Base-by-base conservation (phyloP, 2,888 invertebrate genomes). In the Poecilobothrus nobilitatus region DNA sequence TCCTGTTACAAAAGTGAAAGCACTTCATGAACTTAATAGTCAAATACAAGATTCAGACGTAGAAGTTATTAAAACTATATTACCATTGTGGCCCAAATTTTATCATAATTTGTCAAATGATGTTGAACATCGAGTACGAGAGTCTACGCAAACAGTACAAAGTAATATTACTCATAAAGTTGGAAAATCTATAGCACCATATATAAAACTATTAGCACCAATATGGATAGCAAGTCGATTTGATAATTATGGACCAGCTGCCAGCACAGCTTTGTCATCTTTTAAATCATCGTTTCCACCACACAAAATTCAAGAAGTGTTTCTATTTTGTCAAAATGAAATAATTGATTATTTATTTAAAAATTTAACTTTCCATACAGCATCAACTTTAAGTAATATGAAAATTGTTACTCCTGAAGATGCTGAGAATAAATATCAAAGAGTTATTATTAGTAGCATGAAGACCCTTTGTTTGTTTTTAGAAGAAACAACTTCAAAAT, bases 1-100 rank as follows among this genome's bases (percentile, higher is more conserved):
- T 84, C 87, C 91, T 0, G 89, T 91, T 3, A 97, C 97, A 6
- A 95, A 93, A 81, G 85, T 90, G 61, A 97, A 95, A 86, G 95
- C 92, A 73, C 70, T 78, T n/a, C 77, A 78, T 69, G 95, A 96
- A 81, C 88, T 96, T 76, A 84, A 85, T 37, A 88, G 88, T 20
- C 79, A 94, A 15, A 87, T 92, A 65, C 83, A 84, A 72, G 85
- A 85, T 44, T 86, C 88, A 15, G 87, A 89, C 71, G 77, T 85
- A 9, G 87, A 89, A n/a, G 84, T 85, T 61, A 84, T 93, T 0
- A 90, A 89, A 77, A 83, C 86, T 1, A 85, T 91, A 1, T 81
- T 97, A 67, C 90, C 91, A 0, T 87, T 89, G 76, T 97, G 96
- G 96, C 89, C 92, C 0, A 86, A 92, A 73, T 84, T 89, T 69